phyloP scores from a whole-genome alignment of 2,113 vertebrate species.

The Xiphophorus couchianus region DNA sequence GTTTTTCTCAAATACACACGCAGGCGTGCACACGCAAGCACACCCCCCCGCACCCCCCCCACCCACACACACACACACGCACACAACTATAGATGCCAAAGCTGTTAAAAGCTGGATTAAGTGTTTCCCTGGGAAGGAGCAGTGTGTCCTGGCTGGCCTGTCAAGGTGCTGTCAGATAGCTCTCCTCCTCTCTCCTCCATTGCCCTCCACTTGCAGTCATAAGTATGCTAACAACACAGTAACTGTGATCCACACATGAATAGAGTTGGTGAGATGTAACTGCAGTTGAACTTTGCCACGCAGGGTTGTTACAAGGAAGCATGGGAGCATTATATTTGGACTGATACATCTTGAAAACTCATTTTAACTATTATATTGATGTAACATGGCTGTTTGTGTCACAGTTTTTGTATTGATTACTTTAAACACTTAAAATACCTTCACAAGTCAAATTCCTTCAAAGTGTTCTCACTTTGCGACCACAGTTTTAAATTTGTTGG shows the following conservation, averaged over 20 bases:
- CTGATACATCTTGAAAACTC: too few relatives aligned
- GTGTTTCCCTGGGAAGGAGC: conserved; percentile 62
- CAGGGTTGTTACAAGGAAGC: background rate
- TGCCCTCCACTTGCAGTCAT: conserved; percentile 48
- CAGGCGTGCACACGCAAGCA: background rate
- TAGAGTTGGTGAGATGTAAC: conserved; percentile 8
- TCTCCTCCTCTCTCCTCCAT: conserved; percentile 47
- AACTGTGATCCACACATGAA: conserved; percentile 27
- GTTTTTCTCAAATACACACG: conserved; percentile 44
- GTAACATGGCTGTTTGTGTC: too few relatives aligned
- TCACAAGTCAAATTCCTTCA: too few relatives aligned
- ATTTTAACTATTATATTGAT: too few relatives aligned
- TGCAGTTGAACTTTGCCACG: background rate
- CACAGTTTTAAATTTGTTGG: too few relatives aligned
- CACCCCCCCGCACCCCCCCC: too few relatives aligned
- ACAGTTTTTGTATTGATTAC: too few relatives aligned
- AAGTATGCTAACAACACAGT: conserved; percentile 28
- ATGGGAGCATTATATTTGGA: too few relatives aligned
- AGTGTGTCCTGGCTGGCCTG: conserved; percentile 55
- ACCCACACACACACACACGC: conserved; percentile 5
- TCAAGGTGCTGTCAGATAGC: conserved; percentile 65
- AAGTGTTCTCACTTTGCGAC: too few relatives aligned
- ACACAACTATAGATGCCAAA: conserved; percentile 61
- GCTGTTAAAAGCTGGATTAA: conserved; percentile 77
- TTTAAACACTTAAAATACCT: too few relatives aligned